Base-by-base conservation (phyloP, 2,113 vertebrate genomes). In the Myrmophylax atrothorax region DNA sequence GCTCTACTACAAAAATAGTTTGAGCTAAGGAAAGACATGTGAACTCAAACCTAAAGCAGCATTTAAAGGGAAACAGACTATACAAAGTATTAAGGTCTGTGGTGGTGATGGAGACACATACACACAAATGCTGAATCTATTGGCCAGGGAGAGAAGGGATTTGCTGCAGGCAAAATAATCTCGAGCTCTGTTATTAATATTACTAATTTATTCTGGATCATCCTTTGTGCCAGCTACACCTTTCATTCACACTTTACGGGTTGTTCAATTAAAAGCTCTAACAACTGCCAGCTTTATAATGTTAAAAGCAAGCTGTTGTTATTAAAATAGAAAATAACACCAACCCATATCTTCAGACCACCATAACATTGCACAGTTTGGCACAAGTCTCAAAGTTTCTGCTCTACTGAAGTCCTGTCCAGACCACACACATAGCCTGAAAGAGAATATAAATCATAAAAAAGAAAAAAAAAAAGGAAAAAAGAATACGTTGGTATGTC, bases 341-440 rank as follows among this genome's bases (percentile, higher is more conserved):
- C 72, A 96, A 90, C 87, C 83, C 94, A 40, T 97, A 97, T 97
- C 92, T 96, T 95, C 93, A 96, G 97, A 98, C 97, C 96, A 98
- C 97, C 97, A 96, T 79, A 97, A 95, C 62, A 24, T 89, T 91
- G 85, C 93, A 94, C 93, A 97, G 95, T 81, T 98, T 98, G 98
- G 98, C 98, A 98, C 94, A 83, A 77, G 69, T 94, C 92, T 97
- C 59, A 28, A 84, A 97, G 89, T 89, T 92, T 97, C 87, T 97
- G 93, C 91, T 97, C 33, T 91, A 87, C 90, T 75, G 96, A 97
- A 93, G 92, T 90, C 28, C 87, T 94, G 96, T 97, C 96, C 97
- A 98, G 98, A 98, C 98, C 98, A 98, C 98, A 98, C 97, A 97
- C 96, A 97, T 28, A 97, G 97, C 31, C 93, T 96, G 87, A 97